Conservation (phyloP, 2,113 vertebrate genomes). For the Microcebus murinus region DNA sequence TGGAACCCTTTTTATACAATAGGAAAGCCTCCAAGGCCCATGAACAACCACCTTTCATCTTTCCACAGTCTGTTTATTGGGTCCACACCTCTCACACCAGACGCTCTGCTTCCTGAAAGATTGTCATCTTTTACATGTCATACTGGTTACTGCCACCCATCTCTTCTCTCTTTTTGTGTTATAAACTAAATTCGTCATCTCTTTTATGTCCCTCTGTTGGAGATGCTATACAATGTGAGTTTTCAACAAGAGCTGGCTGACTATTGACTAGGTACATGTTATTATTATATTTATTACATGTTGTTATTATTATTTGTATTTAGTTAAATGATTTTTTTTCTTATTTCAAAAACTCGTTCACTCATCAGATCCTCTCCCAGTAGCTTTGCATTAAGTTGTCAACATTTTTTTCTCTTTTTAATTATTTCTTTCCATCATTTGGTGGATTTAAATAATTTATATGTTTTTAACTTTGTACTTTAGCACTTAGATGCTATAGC, state of each 20-base stretch:
- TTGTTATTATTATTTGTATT: not conserved
- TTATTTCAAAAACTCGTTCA: not conserved
- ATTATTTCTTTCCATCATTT: constrained; percentile 44
- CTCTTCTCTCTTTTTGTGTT: not conserved
- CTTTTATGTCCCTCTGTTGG: not conserved
- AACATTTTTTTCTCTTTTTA: not conserved
- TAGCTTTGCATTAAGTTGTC: constrained; percentile 36
- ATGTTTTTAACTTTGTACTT: constrained; percentile 40
- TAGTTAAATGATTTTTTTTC: constrained; percentile 20
- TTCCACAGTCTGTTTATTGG: not conserved
- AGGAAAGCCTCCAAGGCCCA: not conserved
- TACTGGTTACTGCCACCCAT: not conserved
- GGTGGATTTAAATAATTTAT: constrained; percentile 59
- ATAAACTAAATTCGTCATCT: not conserved
- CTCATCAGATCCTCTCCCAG: not conserved
- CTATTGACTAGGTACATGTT: not conserved
- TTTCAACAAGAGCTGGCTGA: constrained; percentile 8
- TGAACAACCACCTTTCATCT: not conserved
- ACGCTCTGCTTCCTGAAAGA: not conserved
- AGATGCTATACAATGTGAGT: not conserved
- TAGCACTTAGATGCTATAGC: constrained; percentile 26
- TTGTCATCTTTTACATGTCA: not conserved
- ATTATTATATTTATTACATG: too few species aligned
- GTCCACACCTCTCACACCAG: not conserved
- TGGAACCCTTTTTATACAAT: not conserved